phyloP scores from a whole-genome alignment of 2,888 invertebrate genomes.

The Epiblema foenella region DNA sequence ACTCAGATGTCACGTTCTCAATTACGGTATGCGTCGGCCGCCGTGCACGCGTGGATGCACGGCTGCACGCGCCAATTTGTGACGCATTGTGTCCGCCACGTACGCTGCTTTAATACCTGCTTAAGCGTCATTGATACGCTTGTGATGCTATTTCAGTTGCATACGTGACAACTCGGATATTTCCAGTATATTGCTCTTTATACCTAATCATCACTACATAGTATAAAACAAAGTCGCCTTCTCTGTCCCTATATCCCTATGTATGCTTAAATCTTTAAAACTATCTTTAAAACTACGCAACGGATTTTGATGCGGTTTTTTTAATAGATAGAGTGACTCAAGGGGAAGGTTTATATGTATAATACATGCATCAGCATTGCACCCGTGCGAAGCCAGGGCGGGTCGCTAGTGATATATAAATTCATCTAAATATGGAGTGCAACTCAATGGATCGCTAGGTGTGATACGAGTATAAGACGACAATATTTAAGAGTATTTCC shows the following conservation, averaged over 20 bases:
- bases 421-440: background rate
- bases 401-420: too few species aligned
- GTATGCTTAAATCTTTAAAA: too few species aligned
- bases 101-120: slow-evolving; percentile 6
- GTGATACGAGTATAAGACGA: background rate
- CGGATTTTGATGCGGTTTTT: too few species aligned
- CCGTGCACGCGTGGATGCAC: slow-evolving; percentile 49
- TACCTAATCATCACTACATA: too few species aligned
- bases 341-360: too few species aligned
- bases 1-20: slow-evolving; percentile 56
- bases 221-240: too few species aligned
- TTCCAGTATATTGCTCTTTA: background rate
- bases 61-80: slow-evolving; percentile 65
- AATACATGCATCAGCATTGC: too few species aligned
- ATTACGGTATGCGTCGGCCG: slow-evolving; percentile 58
- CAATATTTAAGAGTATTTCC: slow-evolving; percentile 1
- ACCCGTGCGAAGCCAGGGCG: too few species aligned
- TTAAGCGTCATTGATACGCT: slow-evolving; percentile 19
- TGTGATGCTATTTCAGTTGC: slow-evolving; percentile 21
- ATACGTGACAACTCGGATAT: slow-evolving; percentile 3
- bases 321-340: too few species aligned
- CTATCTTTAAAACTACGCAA: too few species aligned
- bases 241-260: too few species aligned
- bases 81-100: slow-evolving; percentile 57
- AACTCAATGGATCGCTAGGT: background rate